Evolutionary conservation across 2,888 invertebrate genomes (phyloP), one percentile per base, ranked within the genome.

Genomic region (Pachliopta kotzebuea): DNA sequence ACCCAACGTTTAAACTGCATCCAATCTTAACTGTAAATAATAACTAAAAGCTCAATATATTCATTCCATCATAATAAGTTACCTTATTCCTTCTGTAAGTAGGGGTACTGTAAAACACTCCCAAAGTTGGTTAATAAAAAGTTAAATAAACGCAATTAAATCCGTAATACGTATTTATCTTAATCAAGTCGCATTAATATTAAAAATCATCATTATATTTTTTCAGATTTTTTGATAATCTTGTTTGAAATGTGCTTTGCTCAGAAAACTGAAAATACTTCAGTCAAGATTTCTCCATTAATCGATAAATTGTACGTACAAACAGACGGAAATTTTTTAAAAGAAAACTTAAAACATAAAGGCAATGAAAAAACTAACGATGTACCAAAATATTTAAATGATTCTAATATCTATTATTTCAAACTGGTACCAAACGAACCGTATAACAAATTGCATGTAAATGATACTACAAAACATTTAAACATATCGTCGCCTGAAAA

Each of bases 371-470:
- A 21, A 26, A 60, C 24, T 53, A 54, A 65, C 18, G 66, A 63
- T 31, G 63, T 66, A 17, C 55, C 67, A 29, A 65, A 71, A 29
- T 14, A 62, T 63, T 60, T 62, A 37, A 75, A 76, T 67, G 68
- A 79, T 69, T 79, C 79, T 7, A 69, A 74, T 63, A 70, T 79
- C 59, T 76, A 75, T 66, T 74, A 71, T 58, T 61, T 79, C 23
- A 75, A 78, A 60, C 68, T 71, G 6, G 18, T 53, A 23, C 45
- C 65, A 56, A 29, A 65, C 11, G 70, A 70, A 20, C 60, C 57
- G 29, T 64, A 31, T 59, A 68, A 63, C 20, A 56, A 29, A 23
- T 50, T 37, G 23, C 37, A 52, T 14, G 17, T 56, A 60, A 56
- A 64, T 21, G 9, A n/a, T n/a, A 26, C 56, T 20, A 21, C 9